Evolutionary conservation across 1,140 invertebrate genomes (phyloP).

Genomic region (Mercenaria mercenaria): DNA sequence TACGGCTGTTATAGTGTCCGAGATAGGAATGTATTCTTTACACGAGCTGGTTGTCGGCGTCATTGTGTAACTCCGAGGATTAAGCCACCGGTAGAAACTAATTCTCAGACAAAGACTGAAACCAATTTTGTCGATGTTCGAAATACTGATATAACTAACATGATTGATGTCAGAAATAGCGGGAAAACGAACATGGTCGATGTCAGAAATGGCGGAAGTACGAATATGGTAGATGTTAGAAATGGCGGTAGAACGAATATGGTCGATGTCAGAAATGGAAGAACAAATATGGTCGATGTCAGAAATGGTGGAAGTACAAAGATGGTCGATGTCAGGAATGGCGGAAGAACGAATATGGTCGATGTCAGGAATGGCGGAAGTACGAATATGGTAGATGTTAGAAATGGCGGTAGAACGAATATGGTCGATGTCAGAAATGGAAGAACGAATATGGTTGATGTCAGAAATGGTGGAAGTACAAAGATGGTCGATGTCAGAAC

Average conservation of each 20-base stretch:
- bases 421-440: conserved; percentile 27
- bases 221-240: conserved; percentile 42
- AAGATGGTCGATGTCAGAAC: conserved; percentile 23
- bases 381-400: conserved; percentile 36
- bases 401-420: neutral
- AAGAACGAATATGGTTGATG: conserved; percentile 46
- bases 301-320: neutral
- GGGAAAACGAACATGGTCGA: neutral
- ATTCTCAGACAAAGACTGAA: neutral
- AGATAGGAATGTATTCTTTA: conserved; percentile 48
- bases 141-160: neutral
- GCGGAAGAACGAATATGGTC: conserved; percentile 15
- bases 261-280: conserved; percentile 1
- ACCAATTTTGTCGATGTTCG: conserved; percentile 15
- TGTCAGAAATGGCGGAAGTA: neutral
- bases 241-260: neutral
- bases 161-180: conserved; percentile 14
- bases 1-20: conserved; percentile 59
- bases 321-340: neutral
- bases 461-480: neutral
- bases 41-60: conserved; percentile 2
- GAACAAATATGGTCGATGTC: conserved; percentile 22
- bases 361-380: conserved; percentile 12
- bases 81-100: neutral
- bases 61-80: neutral